Conservation (phyloP, 2,113 vertebrate genomes). For the Helogale parvula region DNA sequence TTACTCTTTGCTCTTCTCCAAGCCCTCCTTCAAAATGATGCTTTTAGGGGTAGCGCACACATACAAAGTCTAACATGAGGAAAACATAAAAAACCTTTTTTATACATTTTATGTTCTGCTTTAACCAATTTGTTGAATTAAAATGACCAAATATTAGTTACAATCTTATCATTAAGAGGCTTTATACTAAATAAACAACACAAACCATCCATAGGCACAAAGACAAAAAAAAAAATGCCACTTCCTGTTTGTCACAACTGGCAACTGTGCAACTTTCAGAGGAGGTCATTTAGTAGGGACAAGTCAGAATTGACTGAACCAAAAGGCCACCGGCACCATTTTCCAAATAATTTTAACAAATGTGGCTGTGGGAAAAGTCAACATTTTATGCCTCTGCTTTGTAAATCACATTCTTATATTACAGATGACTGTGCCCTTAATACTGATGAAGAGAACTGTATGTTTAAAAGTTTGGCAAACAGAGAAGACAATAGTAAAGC, state of each 20-base stretch:
- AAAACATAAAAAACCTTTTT: background rate
- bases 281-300: background rate
- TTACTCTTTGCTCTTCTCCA: background rate
- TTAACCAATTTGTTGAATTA: background rate
- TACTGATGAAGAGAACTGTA: background rate
- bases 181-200: constrained; percentile 14
- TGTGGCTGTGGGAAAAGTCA: background rate
- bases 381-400: background rate
- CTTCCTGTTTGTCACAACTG: background rate
- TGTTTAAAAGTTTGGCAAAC: background rate
- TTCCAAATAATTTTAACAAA: background rate
- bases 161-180: background rate
- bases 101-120: background rate
- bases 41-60: no score
- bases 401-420: background rate
- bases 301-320: background rate
- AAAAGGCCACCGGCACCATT: background rate
- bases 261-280: background rate
- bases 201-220: background rate
- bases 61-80: background rate
- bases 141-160: background rate
- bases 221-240: background rate
- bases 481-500: background rate
- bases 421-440: background rate
- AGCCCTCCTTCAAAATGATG: background rate